A percentile compares a stretch with the other conserved stretches of the same genome.
These are phyloP conservation scores for Emydura subglobosa DNA, from an alignment of 2,113 vertebrate species.

Conservation along the genomic window DNA sequence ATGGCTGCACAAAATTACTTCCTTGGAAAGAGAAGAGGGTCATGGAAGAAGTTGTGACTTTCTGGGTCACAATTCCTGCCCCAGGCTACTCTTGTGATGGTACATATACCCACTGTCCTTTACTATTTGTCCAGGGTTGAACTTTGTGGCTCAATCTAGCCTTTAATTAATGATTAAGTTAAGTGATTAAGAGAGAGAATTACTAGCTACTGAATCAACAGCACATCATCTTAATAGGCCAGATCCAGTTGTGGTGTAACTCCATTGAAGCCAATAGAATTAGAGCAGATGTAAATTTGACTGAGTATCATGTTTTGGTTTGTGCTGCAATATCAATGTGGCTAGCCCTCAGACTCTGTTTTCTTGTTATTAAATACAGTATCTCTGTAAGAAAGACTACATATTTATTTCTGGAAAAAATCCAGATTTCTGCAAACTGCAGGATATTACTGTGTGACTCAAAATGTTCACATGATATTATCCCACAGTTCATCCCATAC, in stretches of 20 bases:
- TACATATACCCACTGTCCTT: background rate
- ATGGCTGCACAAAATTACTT: background rate
- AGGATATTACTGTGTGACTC: slow-evolving; percentile 72
- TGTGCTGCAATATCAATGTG: background rate
- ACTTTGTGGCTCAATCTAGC: slow-evolving; percentile 17
- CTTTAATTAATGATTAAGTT: background rate
- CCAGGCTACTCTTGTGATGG: background rate
- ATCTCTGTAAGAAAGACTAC: slow-evolving; percentile 21
- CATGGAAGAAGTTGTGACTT: background rate
- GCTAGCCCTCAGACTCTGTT: background rate
- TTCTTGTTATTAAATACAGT: slow-evolving; percentile 19
- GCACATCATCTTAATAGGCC: background rate
- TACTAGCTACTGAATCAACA: slow-evolving; percentile 23
- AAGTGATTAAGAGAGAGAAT: slow-evolving; percentile 45
- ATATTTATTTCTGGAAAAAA: slow-evolving; percentile 57
- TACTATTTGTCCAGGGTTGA: background rate
- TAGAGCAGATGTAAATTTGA: background rate
- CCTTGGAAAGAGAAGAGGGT: slow-evolving; percentile 10
- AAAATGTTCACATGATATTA: slow-evolving; percentile 75
- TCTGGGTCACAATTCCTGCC: background rate
- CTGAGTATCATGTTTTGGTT: background rate
- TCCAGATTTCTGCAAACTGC: slow-evolving; percentile 64
- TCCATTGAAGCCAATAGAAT: background rate
- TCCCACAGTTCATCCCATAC: slow-evolving; percentile 67
- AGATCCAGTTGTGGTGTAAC: background rate